Evolutionary conservation across 2,113 vertebrate species (phyloP).

Genomic region (Oncorhynchus nerka): DNA sequence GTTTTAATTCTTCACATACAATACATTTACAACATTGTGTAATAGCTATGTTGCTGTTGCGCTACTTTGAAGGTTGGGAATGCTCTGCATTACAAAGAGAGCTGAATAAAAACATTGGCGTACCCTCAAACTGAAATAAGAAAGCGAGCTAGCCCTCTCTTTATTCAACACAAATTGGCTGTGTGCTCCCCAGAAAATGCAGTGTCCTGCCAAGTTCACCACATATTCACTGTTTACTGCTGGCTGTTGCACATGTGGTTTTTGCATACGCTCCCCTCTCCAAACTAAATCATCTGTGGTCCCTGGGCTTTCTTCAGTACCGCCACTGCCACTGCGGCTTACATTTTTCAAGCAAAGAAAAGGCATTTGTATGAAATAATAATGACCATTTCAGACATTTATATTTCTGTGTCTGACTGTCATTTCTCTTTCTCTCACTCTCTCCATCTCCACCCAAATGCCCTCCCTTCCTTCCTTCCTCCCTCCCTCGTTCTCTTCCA

Average conservation of each 20-base stretch:
- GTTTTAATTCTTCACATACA: background rate
- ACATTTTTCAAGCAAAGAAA: conserved; percentile 76
- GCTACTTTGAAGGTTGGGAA: conserved; percentile 32
- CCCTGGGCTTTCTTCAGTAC: conserved; percentile 71
- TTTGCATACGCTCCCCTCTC: conserved; percentile 74
- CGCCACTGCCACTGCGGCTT: conserved; percentile 55
- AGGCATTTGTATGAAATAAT: conserved; percentile 78
- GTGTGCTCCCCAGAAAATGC: conserved; percentile 66
- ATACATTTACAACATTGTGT: background rate
- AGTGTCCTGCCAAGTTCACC: conserved; percentile 74
- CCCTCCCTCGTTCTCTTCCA: conserved; percentile 8
- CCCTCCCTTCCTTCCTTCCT: background rate
- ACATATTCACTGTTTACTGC: conserved; percentile 81
- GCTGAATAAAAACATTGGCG: conserved; percentile 38
- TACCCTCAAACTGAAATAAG: conserved; percentile 42
- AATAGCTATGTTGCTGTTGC: conserved; percentile 20
- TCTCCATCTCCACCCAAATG: background rate
- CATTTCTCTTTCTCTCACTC: conserved; percentile 45
- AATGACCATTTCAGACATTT: conserved; percentile 73
- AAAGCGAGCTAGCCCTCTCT: conserved; percentile 50
- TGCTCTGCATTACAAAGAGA: conserved; percentile 38
- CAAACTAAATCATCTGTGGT: conserved; percentile 77
- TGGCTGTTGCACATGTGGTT: conserved; percentile 79
- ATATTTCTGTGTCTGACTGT: conserved; percentile 64
- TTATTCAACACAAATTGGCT: conserved; percentile 69